Percentiles rank a stretch among this genome's conserved stretches.
Conservation (phyloP, 1,140 invertebrate genomes). For the Hyphantria cunea region DNA sequence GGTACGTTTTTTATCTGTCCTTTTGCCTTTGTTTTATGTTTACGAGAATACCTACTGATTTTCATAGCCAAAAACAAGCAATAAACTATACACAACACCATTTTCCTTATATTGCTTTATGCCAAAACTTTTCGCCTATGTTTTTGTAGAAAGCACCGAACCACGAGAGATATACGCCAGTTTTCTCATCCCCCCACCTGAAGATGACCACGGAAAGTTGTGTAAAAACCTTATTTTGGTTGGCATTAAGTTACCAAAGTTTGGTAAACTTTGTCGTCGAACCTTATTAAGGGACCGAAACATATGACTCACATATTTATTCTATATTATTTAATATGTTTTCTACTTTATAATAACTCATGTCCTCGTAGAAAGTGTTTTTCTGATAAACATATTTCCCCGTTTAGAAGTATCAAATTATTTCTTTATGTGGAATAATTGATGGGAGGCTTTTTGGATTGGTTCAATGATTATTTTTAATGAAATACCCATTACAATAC, state of each 20-base stretch:
- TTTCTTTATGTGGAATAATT: conserved; percentile 9
- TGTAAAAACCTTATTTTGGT: conserved; percentile 29
- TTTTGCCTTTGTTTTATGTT: conserved; percentile 23
- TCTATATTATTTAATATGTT: conserved; percentile 26
- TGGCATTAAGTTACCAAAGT: conserved; percentile 34
- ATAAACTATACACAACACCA: conserved; percentile 27
- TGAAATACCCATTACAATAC: too few relatives aligned
- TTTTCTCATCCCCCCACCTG: conserved; percentile 33
- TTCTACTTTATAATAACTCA: conserved; percentile 15
- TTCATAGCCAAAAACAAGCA: conserved; percentile 29
- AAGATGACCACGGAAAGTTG: conserved; percentile 27
- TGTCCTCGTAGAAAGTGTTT: conserved; percentile 5
- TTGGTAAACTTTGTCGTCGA: conserved; percentile 8
- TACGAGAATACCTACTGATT: conserved; percentile 14
- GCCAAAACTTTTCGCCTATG: conserved; percentile 38
- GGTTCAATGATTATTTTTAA: too few relatives aligned
- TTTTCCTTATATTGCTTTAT: conserved; percentile 33
- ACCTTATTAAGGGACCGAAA: conserved; percentile 19
- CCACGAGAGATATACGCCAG: conserved; percentile 35
- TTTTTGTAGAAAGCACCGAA: conserved; percentile 36
- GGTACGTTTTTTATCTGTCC: conserved; percentile 2
- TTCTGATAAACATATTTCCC: conserved; percentile 11
- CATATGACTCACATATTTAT: conserved; percentile 27
- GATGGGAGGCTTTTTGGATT: conserved; percentile 6
- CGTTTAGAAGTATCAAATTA: conserved; percentile 3